These are phyloP conservation scores for Odocoileus virginianus DNA, from an alignment of 2,113 vertebrate species.

Conservation along the genomic window DNA sequence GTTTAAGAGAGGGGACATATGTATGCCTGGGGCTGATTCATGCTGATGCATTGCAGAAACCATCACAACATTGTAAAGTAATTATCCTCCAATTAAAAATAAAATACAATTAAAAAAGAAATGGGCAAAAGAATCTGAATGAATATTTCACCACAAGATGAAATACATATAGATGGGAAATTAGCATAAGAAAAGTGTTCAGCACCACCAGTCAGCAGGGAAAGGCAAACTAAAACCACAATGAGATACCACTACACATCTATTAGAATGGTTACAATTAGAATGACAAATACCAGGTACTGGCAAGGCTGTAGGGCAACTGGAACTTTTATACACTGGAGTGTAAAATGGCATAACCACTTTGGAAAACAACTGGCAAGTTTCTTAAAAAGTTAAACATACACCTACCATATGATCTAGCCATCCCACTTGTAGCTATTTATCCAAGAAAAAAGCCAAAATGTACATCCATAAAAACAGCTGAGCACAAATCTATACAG, in stretches of 20 bases:
- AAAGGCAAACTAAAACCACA: not conserved
- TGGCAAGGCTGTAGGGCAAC: not conserved
- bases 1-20: not conserved
- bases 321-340: not conserved
- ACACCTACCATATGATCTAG: not conserved
- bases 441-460: not conserved
- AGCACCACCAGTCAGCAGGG: not conserved
- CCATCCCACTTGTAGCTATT: not conserved
- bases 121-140: not conserved
- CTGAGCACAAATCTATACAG: not conserved
- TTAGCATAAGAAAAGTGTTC: not conserved
- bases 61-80: not conserved
- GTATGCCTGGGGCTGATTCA: not conserved
- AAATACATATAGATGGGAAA: not conserved
- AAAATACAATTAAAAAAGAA: not conserved
- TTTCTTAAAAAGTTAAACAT: not conserved
- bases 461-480: not conserved
- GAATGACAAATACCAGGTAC: not conserved
- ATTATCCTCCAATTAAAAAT: not conserved
- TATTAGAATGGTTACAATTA: conserved; percentile 18
- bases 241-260: not conserved
- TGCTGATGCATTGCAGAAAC: not conserved
- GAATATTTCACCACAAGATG: not conserved
- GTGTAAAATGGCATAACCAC: not conserved
- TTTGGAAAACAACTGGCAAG: not conserved